These are phyloP conservation scores for Lampris megalopsis DNA, from an alignment of 2,113 vertebrate genomes.

Conservation along the genomic window DNA sequence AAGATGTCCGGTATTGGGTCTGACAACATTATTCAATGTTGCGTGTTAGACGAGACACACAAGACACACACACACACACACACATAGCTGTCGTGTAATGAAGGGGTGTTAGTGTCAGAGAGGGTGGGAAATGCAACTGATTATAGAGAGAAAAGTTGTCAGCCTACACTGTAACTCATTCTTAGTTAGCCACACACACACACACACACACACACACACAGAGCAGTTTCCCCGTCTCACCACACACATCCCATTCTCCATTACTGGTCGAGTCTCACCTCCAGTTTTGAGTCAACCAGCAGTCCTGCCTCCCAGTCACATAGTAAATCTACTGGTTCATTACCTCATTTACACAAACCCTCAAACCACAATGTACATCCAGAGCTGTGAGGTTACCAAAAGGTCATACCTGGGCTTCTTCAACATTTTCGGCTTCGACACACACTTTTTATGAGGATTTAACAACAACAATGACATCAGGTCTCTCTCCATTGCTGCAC, in stretches of 20 bases:
- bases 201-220: neutral
- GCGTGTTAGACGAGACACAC: neutral
- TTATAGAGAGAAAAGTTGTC: constrained; percentile 6
- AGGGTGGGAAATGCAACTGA: constrained; percentile 14
- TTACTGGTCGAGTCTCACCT: constrained; percentile 50
- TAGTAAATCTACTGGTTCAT: constrained; percentile 61
- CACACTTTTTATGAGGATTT: constrained; percentile 15
- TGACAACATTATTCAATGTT: constrained; percentile 11
- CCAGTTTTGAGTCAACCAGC: constrained; percentile 37
- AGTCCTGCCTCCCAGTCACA: constrained; percentile 44
- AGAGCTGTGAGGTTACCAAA: neutral
- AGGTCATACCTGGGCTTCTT: neutral
- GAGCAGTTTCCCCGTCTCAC: constrained; percentile 42
- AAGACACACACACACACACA: neutral
- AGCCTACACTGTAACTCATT: constrained; percentile 4
- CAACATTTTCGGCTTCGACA: neutral
- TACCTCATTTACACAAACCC: constrained; percentile 38
- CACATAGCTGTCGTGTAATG: constrained; percentile 17
- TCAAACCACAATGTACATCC: constrained; percentile 45
- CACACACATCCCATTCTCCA: constrained; percentile 9
- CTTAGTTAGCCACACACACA: constrained; percentile 6
- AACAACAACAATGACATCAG: neutral
- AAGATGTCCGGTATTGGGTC: constrained; percentile 1
- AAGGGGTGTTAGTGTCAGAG: neutral
- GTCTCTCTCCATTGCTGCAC: too few relatives aligned